These are phyloP conservation scores for Tolmerus cingulatus DNA, from an alignment of 2,888 invertebrate genomes.

Conservation along the genomic window DNA sequence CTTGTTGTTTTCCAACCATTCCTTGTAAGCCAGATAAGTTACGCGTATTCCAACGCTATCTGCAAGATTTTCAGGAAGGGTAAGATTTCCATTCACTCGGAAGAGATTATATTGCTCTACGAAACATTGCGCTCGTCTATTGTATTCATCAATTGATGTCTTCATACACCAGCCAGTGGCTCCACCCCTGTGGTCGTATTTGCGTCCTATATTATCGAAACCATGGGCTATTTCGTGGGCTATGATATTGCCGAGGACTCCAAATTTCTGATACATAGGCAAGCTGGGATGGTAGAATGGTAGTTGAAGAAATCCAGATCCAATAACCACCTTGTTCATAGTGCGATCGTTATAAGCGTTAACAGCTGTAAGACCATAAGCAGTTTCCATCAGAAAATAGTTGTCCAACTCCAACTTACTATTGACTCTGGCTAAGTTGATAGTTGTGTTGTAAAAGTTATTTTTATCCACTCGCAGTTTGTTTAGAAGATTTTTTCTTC, in stretches of 20 bases:
- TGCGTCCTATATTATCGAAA: slow-evolving; percentile 14
- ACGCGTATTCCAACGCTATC: neutral
- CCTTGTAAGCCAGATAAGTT: neutral
- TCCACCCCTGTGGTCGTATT: neutral
- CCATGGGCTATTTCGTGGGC: slow-evolving; percentile 26
- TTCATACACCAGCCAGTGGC: neutral
- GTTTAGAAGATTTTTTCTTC: neutral
- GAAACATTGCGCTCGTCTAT: neutral
- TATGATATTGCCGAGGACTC: slow-evolving; percentile 14
- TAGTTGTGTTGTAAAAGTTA: slow-evolving; percentile 9
- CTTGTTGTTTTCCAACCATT: neutral
- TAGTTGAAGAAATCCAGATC: neutral
- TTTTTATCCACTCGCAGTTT: neutral
- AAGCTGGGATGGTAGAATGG: neutral
- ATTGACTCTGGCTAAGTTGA: neutral
- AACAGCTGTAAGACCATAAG: neutral
- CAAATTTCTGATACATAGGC: slow-evolving; percentile 16
- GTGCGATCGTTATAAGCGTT: neutral
- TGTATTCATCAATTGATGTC: neutral
- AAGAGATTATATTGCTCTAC: neutral
- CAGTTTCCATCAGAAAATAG: neutral
- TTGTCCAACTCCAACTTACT: neutral
- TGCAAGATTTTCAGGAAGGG: neutral
- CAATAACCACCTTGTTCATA: neutral
- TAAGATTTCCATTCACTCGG: neutral